Base-by-base conservation (phyloP, 2,113 vertebrate genomes). In the Pyrgilauda ruficollis region DNA sequence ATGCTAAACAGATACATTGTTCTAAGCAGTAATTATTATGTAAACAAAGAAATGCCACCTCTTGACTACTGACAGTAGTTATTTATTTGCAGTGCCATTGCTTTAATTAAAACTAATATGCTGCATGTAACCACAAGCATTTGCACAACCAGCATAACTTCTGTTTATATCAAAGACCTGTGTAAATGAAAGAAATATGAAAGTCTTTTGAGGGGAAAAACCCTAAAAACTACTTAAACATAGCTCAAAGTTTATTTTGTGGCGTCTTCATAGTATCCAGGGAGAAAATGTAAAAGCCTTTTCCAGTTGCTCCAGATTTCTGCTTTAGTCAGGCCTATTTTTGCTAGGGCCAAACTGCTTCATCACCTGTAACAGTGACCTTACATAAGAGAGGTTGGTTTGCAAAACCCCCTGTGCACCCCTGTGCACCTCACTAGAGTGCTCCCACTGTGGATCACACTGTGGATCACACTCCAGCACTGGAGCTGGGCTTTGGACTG, bases 341-440 rank as follows among this genome's bases (percentile, higher is more conserved):
- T 47, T 53, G 18, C 46, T 26, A 4, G 37, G n/a, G 9, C 14
- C 8, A 46, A 31, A 49, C 37, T 14, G 1, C 26, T 74, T 3
- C 23, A 20, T n/a, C 13, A 7, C 7, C 44, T 59, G 1, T 35
- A 68, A 21, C 5, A 56, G 20, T 15, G 59, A 31, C 28, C 37
- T 15, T 31, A 9, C 1, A 0, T 5, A 56, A 21, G 8, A 74
- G 24, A 82, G 61, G 6, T 1, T 76, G 53, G 23, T 68, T 75
- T 61, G 46, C 16, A 33, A 52, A 50, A 39, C 2, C 13, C 12
- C 6, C 31, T 55, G 19, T 55, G 53, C 18, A 33, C 12, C 12
- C 19, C 33, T 4, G 15, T 26, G 13, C 33, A 10, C 28, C 16
- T n/a, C 0, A 0, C 23, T 14, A 1, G 37, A 46, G 33, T 8